These are phyloP conservation scores for Scleropages formosus DNA, from an alignment of 2,797 vertebrate species.

Conservation along the genomic window DNA sequence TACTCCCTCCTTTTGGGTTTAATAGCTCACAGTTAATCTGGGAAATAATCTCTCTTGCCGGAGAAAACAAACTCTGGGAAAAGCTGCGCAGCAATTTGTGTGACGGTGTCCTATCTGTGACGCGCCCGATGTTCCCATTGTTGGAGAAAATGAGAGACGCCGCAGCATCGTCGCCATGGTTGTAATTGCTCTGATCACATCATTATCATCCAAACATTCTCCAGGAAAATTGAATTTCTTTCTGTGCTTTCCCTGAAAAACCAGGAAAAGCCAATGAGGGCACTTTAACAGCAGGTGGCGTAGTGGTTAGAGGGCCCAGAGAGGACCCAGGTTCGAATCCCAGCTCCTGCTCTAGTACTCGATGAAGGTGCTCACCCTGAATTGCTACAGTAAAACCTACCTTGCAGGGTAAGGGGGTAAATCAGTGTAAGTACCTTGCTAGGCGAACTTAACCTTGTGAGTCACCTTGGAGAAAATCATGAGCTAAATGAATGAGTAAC, in stretches of 20 bases:
- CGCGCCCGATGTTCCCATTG: conserved; percentile 12
- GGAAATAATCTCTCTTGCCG: conserved; percentile 46
- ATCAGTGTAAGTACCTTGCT: too few relatives aligned
- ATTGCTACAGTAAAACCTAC: too few relatives aligned
- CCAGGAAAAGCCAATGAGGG: too few relatives aligned
- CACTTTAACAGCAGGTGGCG: too few relatives aligned
- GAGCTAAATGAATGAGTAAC: too few relatives aligned
- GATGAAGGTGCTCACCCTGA: too few relatives aligned
- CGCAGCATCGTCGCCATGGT: not conserved
- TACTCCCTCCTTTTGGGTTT: conserved; percentile 44
- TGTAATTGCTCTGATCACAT: conserved; percentile 15
- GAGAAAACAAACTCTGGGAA: conserved; percentile 40
- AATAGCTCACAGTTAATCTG: conserved; percentile 52
- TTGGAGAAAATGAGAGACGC: conserved; percentile 15
- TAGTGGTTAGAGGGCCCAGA: too few relatives aligned
- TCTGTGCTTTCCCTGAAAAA: not conserved
- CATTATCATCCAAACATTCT: conserved; percentile 11
- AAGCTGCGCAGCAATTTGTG: conserved; percentile 38
- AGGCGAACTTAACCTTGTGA: too few relatives aligned
- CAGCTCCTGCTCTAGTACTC: too few relatives aligned
- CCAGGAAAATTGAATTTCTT: not conserved
- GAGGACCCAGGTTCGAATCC: too few relatives aligned
- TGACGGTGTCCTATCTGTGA: conserved; percentile 26
- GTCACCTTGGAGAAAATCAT: too few relatives aligned
- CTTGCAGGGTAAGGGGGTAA: too few relatives aligned